Percentiles rank a stretch among this genome's conserved stretches.
Conservation (phyloP, 2,888 invertebrate genomes). For the Hedychridium roseum region DNA sequence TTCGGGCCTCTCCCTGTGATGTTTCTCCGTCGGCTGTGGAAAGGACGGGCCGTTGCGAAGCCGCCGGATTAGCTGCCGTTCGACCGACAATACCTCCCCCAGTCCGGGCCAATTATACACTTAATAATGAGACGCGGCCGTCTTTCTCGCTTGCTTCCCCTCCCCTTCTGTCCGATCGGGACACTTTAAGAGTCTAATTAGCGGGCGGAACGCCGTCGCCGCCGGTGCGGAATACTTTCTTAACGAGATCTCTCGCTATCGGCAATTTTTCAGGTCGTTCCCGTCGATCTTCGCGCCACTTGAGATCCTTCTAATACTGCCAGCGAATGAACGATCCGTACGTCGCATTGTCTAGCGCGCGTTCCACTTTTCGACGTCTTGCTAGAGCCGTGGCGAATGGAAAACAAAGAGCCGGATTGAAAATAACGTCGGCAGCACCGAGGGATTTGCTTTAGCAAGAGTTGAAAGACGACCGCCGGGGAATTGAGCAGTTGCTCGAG, state of each 20-base stretch:
- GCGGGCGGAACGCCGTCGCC: slow-evolving; percentile 35
- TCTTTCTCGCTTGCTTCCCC: too few species aligned
- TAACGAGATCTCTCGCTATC: slow-evolving; percentile 49
- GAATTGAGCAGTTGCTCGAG: too few species aligned
- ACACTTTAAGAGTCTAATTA: slow-evolving; percentile 50
- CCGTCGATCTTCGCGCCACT: slow-evolving; percentile 25
- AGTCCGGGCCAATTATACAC: slow-evolving; percentile 43
- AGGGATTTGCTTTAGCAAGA: too few species aligned
- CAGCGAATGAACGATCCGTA: too few species aligned
- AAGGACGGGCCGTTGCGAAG: slow-evolving; percentile 16
- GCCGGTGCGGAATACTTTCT: slow-evolving; percentile 44
- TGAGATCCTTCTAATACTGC: too few species aligned
- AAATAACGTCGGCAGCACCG: too few species aligned
- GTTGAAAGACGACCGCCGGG: too few species aligned
- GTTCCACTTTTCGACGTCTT: too few species aligned
- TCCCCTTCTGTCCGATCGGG: too few species aligned
- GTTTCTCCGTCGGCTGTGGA: slow-evolving; percentile 60
- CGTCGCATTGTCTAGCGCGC: too few species aligned
- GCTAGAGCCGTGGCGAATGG: too few species aligned
- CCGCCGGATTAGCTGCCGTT: slow-evolving; percentile 16
- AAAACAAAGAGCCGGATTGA: too few species aligned
- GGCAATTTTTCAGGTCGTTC: slow-evolving; percentile 38
- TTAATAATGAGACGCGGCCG: slow-evolving; percentile 38
- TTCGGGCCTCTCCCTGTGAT: slow-evolving; percentile 65
- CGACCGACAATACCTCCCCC: slow-evolving; percentile 30